Evolutionary conservation across 2,113 vertebrate species (phyloP), one percentile per base, ranked within the genome.

Genomic region (Sinocyclocheilus anophthalmus): DNA sequence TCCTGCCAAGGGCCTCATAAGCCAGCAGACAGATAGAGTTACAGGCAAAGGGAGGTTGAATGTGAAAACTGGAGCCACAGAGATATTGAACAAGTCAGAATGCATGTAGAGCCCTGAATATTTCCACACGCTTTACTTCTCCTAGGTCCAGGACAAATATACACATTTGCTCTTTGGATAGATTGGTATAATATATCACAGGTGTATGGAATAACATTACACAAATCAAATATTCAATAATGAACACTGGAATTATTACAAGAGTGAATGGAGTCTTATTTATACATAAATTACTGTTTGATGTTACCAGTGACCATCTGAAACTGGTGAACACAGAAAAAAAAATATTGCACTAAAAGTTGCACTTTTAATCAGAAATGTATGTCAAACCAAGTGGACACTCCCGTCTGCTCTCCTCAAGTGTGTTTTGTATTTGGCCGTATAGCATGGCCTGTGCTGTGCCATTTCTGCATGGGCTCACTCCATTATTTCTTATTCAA

Each of bases 21-120:
- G 92, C 92, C 85, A 85, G 90, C 67, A 75, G 87, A 69, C 69
- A 63, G 76, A 59, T 94, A 91, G 81, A 84, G 93, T 95, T 94
- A 93, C 92, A 13, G 83, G 89, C 92, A 92, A 92, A 91, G 93
- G 90, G 90, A 92, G 92, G 89, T 89, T 89, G 86, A 84, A 87
- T 91, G 89, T 88, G 85, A 91, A 89, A 84, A 90, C 39, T 91
- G 89, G 88, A 93, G 91, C 91, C 88, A 84, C 80, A 88, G 72
- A 86, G 85, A 87, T 93, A 94, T 92, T 91, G 92, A 94, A 91
- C 92, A 92, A 93, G 92, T 92, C 94, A 93, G 92, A 93, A 93
- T 93, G 91, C 92, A 93, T 92, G 90, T 90, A 92, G 84, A 90
- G 92, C 81, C 88, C 39, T 88, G 88, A 90, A 92, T 90, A 79